Conservation (phyloP, 2,113 vertebrate species). For the Sinocyclocheilus rhinocerous region DNA sequence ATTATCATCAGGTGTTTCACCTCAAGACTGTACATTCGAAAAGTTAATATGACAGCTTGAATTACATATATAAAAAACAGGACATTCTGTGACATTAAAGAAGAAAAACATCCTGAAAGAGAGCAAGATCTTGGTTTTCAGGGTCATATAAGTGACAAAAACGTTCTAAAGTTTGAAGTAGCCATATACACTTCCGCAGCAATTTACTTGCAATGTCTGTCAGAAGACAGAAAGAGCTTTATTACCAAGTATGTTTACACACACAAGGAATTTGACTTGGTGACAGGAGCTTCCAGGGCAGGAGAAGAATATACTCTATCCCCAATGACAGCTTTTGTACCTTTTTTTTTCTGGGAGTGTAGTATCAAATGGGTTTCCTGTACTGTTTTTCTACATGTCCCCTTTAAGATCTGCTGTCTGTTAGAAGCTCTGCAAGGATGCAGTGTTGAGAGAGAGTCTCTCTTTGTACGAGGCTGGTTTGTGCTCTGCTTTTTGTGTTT, state of each 20-base stretch:
- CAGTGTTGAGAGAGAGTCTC: background rate
- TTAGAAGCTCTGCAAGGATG: background rate
- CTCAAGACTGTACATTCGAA: background rate
- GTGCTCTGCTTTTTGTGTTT: conserved; percentile 28
- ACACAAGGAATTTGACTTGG: too few species aligned
- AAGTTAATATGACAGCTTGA: background rate
- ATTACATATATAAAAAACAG: background rate
- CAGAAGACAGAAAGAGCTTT: too few species aligned
- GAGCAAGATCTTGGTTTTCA: background rate
- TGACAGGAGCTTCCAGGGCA: too few species aligned
- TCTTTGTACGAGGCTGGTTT: conserved; percentile 26
- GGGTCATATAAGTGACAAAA: background rate
- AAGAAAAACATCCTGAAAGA: background rate
- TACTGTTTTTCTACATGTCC: background rate
- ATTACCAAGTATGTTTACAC: too few species aligned
- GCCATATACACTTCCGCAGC: background rate
- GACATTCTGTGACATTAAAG: background rate
- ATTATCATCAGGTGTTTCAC: background rate
- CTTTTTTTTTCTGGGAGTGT: too few species aligned
- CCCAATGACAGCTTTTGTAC: too few species aligned
- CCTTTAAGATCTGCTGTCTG: background rate
- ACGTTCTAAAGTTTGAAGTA: background rate
- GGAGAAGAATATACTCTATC: too few species aligned
- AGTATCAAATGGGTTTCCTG: background rate
- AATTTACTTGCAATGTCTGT: background rate